phyloP scores from a whole-genome alignment of 2,888 invertebrate genomes.

The Oeneis ivallda region DNA sequence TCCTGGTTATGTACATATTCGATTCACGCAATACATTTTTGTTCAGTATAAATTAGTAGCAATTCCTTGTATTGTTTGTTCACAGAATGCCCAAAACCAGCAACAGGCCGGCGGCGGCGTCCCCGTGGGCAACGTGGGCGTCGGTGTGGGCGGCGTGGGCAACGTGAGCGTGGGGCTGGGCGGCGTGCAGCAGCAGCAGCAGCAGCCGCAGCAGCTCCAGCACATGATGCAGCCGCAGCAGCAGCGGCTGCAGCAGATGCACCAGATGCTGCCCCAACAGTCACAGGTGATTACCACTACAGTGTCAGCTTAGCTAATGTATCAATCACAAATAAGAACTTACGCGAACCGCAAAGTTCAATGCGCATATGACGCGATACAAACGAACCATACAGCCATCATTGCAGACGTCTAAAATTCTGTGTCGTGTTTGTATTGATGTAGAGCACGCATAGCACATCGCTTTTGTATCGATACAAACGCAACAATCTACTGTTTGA shows the following conservation, averaged over 20 bases:
- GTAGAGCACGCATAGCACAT: too few species aligned
- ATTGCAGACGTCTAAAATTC: too few species aligned
- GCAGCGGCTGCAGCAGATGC: conserved; percentile 80
- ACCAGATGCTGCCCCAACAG: conserved; percentile 81
- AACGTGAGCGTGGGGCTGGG: conserved; percentile 56
- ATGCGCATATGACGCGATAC: too few species aligned
- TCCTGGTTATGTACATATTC: too few species aligned
- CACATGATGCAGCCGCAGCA: conserved; percentile 83
- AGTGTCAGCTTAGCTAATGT: not conserved
- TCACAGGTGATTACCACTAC: conserved; percentile 67
- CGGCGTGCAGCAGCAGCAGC: conserved; percentile 66
- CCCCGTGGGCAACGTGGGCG: conserved; percentile 50
- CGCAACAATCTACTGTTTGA: too few species aligned
- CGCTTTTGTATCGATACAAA: too few species aligned
- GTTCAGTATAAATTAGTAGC: not conserved
- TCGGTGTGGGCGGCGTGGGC: conserved; percentile 55
- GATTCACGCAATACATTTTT: not conserved
- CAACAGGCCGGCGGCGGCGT: conserved; percentile 62
- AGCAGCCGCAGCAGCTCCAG: conserved; percentile 76
- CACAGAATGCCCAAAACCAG: conserved; percentile 76
- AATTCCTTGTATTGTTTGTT: conserved; percentile 5
- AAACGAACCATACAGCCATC: too few species aligned
- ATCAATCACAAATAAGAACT: not conserved
- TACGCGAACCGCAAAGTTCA: too few species aligned
- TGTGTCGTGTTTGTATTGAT: too few species aligned